Evolutionary conservation across 2,113 vertebrate species (phyloP).

Genomic region (Microcebus lehilahytsara): DNA sequence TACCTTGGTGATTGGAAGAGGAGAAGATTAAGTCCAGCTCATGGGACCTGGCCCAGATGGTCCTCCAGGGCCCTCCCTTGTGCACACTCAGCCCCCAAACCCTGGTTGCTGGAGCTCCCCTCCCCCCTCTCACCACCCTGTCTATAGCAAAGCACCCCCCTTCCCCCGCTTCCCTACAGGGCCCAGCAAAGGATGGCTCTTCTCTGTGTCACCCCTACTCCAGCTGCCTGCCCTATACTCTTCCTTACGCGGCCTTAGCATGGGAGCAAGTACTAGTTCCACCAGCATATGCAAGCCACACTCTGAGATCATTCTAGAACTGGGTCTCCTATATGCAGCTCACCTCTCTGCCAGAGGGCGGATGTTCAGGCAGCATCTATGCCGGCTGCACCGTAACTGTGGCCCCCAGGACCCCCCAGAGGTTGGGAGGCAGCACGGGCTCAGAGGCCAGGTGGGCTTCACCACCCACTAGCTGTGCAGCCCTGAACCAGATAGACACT

Average conservation of each 20-base stretch:
- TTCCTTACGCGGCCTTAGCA: background rate
- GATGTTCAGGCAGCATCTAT: background rate
- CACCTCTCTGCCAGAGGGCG: background rate
- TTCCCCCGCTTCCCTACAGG: background rate
- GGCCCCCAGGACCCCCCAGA: rapidly evolving
- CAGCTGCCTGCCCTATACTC: background rate
- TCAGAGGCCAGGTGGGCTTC: background rate
- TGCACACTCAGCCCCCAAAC: rapidly evolving
- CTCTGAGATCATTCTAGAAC: background rate
- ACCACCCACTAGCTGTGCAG: background rate
- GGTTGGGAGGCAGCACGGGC: background rate
- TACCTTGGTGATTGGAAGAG: background rate
- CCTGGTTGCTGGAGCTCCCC: background rate
- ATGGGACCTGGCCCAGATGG: background rate
- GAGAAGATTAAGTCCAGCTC: background rate
- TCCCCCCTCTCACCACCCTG: background rate
- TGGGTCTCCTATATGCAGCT: background rate
- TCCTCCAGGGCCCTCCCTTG: background rate
- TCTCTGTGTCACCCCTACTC: background rate
- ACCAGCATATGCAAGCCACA: background rate
- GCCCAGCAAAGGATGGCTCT: background rate
- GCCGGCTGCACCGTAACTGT: background rate
- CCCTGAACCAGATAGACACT: background rate
- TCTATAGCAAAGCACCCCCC: background rate
- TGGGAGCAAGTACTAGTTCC: rapidly evolving